These are phyloP conservation scores for Pygocentrus nattereri DNA, from an alignment of 2,797 vertebrate genomes.

Conservation along the genomic window DNA sequence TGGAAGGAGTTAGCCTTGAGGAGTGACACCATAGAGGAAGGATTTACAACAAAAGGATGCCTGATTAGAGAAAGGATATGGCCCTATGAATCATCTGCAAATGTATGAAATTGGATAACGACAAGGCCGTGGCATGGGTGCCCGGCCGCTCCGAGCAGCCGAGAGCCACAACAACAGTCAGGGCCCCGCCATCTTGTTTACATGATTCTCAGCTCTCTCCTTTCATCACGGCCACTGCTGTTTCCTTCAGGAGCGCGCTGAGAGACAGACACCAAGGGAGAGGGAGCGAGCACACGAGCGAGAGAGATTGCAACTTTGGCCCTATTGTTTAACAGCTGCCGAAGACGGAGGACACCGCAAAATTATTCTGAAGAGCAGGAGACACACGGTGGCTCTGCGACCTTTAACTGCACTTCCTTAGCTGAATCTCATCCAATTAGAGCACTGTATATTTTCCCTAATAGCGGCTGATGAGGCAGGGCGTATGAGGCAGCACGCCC, in stretches of 20 bases:
- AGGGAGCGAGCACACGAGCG: slow-evolving; percentile 67
- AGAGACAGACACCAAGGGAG: slow-evolving; percentile 32
- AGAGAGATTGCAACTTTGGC: slow-evolving; percentile 83
- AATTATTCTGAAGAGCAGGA: slow-evolving; percentile 91
- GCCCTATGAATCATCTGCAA: slow-evolving; percentile 68
- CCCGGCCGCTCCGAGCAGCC: slow-evolving; percentile 62
- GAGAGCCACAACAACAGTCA: slow-evolving; percentile 66
- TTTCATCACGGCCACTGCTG: slow-evolving; percentile 74
- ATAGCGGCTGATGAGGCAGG: slow-evolving; percentile 98
- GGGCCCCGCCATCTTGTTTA: slow-evolving; percentile 77
- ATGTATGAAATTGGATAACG: slow-evolving; percentile 76
- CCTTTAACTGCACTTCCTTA: slow-evolving; percentile 99
- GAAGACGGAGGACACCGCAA: slow-evolving; percentile 81
- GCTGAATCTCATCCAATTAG: slow-evolving; percentile 99
- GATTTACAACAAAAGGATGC: slow-evolving; percentile 63
- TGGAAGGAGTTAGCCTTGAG: slow-evolving; percentile 53
- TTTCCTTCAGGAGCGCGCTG: slow-evolving; percentile 65
- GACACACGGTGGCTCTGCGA: slow-evolving; percentile 94
- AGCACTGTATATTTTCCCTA: slow-evolving; percentile 99
- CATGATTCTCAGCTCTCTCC: slow-evolving; percentile 76
- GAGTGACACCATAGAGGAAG: slow-evolving; percentile 58
- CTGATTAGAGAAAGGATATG: slow-evolving; percentile 70
- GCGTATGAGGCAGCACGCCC: slow-evolving; percentile 97
- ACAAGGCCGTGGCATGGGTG: slow-evolving; percentile 69
- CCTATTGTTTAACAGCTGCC: slow-evolving; percentile 93